Evolutionary conservation across 1,140 invertebrate species (phyloP), one percentile per base, ranked within the genome.

Genomic region (Rhopalosiphum maidis): DNA sequence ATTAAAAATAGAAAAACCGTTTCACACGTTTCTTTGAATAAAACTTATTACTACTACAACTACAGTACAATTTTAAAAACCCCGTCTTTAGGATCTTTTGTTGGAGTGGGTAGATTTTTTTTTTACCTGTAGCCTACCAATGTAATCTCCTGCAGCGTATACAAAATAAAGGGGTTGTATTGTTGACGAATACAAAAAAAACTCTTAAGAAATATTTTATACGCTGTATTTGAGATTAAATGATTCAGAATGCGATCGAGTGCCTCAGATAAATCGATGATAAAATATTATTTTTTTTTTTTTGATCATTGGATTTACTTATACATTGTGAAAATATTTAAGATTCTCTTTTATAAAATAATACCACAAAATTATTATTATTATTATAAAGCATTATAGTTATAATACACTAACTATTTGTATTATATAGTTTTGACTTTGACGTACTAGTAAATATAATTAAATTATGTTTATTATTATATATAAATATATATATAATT

Each of bases 1-100:
- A 93, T 93, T 93, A 93, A 93, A 93, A 93, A 93, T 93, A 93
- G 91, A 86, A 86, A 93, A 93, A 86, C 68, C 91, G 46, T 93
- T 93, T 93, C 91, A 86, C 91, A 41, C 91, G 48, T 93, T 54
- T 83, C n/a, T 91, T 37, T 35, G 90, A 91, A 91, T 48, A 60
- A 37, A 68, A 43, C 54, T 1, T 60, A 43, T 43, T 37, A 89
- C 22, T 77, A 51, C 18, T 15, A 43, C 35, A 30, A 90, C 55
- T 68, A 46, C 89, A 8, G 41, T 46, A 55, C 25, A 25, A 68
- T 90, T 68, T 90, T 68, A 25, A 90, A 68, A 60, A 90, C 68
- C 18, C 30, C 7, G 18, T 90, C 15, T 68, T 54, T 89, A 15
- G 37, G 5, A 87, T 89, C 87, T 55, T 55, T 55, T 90, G 88